Evolutionary conservation across 2,797 vertebrate species (phyloP).

Genomic region (Mycteria americana): DNA sequence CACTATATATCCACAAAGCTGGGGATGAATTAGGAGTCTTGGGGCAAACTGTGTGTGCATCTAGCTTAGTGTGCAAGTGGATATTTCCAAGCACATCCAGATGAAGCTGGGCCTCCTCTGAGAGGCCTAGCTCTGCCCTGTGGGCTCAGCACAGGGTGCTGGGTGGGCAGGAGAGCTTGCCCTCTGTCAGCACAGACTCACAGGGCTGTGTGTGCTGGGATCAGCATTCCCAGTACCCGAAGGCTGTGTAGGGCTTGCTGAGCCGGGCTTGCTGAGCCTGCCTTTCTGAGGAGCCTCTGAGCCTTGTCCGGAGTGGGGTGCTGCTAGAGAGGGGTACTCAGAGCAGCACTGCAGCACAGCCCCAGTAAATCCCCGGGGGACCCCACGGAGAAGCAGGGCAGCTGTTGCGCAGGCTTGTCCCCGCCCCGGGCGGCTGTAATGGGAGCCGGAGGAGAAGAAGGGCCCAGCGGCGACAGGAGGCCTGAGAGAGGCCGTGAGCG

Average conservation of each 20-base stretch:
- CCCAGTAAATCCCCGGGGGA: no score
- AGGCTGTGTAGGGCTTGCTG: neutral
- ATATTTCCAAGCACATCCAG: rapidly evolving
- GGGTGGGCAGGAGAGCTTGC: rapidly evolving
- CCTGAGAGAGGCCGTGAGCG: neutral
- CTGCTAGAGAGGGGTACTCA: neutral
- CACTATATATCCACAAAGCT: rapidly evolving
- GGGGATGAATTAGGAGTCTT: rapidly evolving
- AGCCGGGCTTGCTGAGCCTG: neutral
- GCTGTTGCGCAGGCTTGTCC: neutral
- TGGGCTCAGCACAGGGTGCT: rapidly evolving
- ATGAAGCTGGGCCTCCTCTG: rapidly evolving
- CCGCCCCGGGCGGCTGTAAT: rapidly evolving
- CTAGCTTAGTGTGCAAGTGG: rapidly evolving
- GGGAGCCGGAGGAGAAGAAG: neutral
- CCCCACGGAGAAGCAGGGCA: neutral
- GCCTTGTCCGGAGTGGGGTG: neutral
- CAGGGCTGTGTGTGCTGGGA: rapidly evolving
- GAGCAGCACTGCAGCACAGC: neutral
- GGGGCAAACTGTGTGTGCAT: rapidly evolving
- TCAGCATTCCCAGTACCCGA: rapidly evolving
- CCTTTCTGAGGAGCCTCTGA: neutral
- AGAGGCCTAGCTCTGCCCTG: neutral
- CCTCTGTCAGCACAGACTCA: rapidly evolving
- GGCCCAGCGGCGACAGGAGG: neutral